These are phyloP conservation scores for Trachythela sp. DNA, from an alignment of 64 coral and sea anemone species.

Conservation along the genomic window DNA sequence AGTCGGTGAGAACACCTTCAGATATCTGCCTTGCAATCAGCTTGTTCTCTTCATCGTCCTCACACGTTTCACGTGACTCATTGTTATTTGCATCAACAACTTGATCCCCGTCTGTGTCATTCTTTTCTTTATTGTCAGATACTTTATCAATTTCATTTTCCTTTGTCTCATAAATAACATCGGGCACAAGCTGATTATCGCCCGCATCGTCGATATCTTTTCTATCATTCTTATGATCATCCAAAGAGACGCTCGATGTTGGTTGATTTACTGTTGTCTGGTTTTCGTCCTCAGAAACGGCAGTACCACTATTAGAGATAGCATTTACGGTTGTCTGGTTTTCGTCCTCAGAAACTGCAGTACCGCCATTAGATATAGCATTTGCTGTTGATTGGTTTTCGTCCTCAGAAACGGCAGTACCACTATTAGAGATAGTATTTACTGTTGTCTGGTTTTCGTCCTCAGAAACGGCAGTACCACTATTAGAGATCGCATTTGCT, in stretches of 20 bases:
- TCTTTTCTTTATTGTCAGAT: background rate
- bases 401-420: background rate
- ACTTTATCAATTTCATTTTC: background rate
- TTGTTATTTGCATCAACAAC: background rate
- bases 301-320: background rate
- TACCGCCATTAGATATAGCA: no score
- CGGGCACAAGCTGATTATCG: background rate
- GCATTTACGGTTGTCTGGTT: background rate
- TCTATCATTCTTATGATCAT: background rate
- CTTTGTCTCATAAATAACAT: background rate
- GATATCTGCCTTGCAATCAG: background rate
- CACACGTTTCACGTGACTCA: background rate
- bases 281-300: background rate
- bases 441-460: background rate
- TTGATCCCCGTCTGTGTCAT: background rate
- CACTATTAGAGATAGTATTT: background rate
- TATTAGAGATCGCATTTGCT: no score
- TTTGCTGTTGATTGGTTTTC: background rate
- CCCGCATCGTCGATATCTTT: background rate
- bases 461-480: background rate
- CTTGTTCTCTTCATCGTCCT: background rate
- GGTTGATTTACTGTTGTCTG: background rate
- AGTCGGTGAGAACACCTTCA: background rate
- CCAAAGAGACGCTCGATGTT: background rate
- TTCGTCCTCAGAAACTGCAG: background rate